phyloP scores from a whole-genome alignment of 1,140 invertebrate genomes.

The Papilio machaon region DNA sequence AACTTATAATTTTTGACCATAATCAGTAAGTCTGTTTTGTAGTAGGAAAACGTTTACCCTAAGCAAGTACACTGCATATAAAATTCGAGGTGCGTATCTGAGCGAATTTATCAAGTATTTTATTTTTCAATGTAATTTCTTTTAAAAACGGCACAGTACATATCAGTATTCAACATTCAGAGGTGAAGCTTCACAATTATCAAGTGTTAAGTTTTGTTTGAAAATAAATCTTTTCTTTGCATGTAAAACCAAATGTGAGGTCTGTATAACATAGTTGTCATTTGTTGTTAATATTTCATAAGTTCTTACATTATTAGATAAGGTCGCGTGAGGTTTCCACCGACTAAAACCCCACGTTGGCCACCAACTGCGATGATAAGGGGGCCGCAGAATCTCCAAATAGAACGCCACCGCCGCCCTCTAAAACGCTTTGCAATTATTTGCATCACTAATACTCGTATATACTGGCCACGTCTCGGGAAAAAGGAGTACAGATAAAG shows the following conservation, averaged over 20 bases:
- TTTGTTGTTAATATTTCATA: not conserved
- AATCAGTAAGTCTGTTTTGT: not conserved
- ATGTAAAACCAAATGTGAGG: too few relatives aligned
- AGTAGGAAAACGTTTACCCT: not conserved
- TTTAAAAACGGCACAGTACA: not conserved
- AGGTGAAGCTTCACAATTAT: not conserved
- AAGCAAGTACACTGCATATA: not conserved
- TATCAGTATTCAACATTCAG: not conserved
- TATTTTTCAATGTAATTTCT: slow-evolving; percentile 4
- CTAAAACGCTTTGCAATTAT: too few relatives aligned
- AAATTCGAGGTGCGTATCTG: not conserved
- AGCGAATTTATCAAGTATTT: not conserved
- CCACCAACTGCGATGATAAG: too few relatives aligned
- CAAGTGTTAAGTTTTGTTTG: not conserved
- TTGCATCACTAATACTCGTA: too few relatives aligned
- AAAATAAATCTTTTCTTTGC: too few relatives aligned
- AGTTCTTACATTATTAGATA: not conserved
- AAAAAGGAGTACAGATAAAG: not conserved
- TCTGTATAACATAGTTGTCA: too few relatives aligned
- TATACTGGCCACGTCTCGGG: too few relatives aligned
- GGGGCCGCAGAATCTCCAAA: too few relatives aligned
- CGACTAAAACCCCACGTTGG: too few relatives aligned
- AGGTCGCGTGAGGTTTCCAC: not conserved
- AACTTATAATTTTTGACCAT: too few relatives aligned
- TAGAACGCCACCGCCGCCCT: too few relatives aligned